Evolutionary conservation across 2,113 vertebrate genomes (phyloP), one percentile per base, ranked within the genome.

Genomic region (Argyrosomus japonicus): DNA sequence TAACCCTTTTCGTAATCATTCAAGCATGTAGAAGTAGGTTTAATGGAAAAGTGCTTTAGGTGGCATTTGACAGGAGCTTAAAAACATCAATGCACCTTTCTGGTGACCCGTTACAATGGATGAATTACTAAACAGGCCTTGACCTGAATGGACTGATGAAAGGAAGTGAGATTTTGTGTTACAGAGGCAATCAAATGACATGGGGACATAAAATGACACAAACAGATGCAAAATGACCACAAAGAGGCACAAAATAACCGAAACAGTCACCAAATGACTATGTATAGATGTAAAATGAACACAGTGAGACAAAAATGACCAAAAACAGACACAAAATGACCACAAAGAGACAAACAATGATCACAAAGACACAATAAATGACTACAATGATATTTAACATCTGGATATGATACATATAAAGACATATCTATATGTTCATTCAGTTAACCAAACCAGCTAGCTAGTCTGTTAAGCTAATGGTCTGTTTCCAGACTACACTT

Each of bases 401-500:
- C 29, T 36, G 5, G 8, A 61, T 36, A 19, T 4, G n/a, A 11
- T 4, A 56, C 4, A 18, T 27, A 58, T 7, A 58, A 58, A 57
- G 2, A 58, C 1, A 1, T 5, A 23, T 56, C n/a, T 13, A n/a
- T 54, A 10, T 2, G 12, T 64, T 32, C 29, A 60, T 54, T 40
- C 51, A 50, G 32, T 13, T 12, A 64, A 61, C 58, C 45, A 69
- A 29, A 67, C 12, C 21, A 78, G 15, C 23, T 25, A 19, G 74
- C 23, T 2, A 43, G 12, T 32, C 29, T 32, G 29, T 32, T 32
- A 32, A 32, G 43, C 54, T 64, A 63, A 68, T 43, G 12, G 36
- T 13, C 32, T 69, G 23, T 54, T 50, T 82, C 19, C 50, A 68
- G 17, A 40, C 60, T 69, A 58, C 57, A 89, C 75, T 72, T 81